Conservation (phyloP, 2,797 vertebrate genomes). For the Ara ararauna region DNA sequence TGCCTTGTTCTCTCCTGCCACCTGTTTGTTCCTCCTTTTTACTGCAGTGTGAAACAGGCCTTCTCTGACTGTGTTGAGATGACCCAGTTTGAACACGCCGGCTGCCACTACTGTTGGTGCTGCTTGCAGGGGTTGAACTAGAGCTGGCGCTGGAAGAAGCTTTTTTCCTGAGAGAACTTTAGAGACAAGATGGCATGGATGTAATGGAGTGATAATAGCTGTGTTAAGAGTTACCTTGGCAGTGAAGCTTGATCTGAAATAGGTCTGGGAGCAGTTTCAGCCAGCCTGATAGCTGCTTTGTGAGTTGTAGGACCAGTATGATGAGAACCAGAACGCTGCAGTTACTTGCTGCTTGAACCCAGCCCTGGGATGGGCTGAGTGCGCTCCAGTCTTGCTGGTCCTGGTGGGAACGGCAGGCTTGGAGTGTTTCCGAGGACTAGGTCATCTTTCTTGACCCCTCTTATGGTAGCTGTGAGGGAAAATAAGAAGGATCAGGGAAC, state of each 20-base stretch:
- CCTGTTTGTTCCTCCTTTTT: slow-evolving; percentile 52
- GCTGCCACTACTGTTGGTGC: neutral
- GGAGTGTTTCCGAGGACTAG: neutral
- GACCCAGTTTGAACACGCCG: slow-evolving; percentile 21
- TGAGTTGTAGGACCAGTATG: slow-evolving; percentile 44
- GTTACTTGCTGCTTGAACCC: neutral
- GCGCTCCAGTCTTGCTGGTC: neutral
- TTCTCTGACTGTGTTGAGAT: neutral
- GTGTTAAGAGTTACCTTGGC: slow-evolving; percentile 13
- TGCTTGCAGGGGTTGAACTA: neutral
- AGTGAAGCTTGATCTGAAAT: neutral
- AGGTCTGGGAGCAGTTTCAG: neutral
- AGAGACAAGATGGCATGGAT: neutral
- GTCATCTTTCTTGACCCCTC: neutral
- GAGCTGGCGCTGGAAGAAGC: neutral
- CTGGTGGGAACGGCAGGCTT: neutral
- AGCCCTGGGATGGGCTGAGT: neutral
- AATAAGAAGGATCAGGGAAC: neutral
- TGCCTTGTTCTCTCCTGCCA: slow-evolving; percentile 63
- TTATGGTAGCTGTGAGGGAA: neutral
- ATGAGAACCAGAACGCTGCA: neutral
- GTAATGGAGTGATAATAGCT: slow-evolving; percentile 36
- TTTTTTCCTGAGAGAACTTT: neutral
- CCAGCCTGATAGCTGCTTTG: neutral
- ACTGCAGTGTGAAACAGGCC: slow-evolving; percentile 26